These are phyloP conservation scores for Aethina tumida DNA, from an alignment of 1,140 invertebrate species.

Conservation along the genomic window DNA sequence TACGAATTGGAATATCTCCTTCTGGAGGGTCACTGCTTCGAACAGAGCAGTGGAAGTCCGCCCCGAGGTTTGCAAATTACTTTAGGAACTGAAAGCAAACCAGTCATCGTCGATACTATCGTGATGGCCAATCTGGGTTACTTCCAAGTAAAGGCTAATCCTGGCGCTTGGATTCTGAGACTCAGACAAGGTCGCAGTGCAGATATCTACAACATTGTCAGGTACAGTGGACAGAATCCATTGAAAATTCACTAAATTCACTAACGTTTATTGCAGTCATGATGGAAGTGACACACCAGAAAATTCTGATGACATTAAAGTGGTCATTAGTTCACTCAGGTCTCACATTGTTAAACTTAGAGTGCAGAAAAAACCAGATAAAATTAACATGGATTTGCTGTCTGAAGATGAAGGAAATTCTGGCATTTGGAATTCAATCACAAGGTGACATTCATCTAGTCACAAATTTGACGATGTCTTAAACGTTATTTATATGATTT, in stretches of 20 bases:
- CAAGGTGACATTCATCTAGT: slow-evolving; percentile 51
- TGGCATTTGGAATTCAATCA: slow-evolving; percentile 90
- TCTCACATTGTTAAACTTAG: slow-evolving; percentile 86
- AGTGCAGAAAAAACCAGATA: slow-evolving; percentile 84
- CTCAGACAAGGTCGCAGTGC: slow-evolving; percentile 83
- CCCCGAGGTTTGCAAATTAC: slow-evolving; percentile 94
- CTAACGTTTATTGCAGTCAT: slow-evolving; percentile 43
- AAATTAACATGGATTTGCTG: slow-evolving; percentile 73
- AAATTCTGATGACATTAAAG: slow-evolving; percentile 62
- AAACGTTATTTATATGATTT: slow-evolving; percentile 11
- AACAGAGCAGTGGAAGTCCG: slow-evolving; percentile 81
- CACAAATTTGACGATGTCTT: neutral
- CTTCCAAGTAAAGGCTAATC: slow-evolving; percentile 96
- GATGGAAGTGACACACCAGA: slow-evolving; percentile 63
- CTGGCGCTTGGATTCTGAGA: slow-evolving; percentile 86
- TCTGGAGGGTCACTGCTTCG: slow-evolving; percentile 95
- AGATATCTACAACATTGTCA: slow-evolving; percentile 85
- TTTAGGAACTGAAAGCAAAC: slow-evolving; percentile 72
- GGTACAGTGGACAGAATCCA: slow-evolving; percentile 33
- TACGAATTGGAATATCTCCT: slow-evolving; percentile 89
- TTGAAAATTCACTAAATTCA: neutral
- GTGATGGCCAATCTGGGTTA: slow-evolving; percentile 99
- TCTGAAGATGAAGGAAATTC: slow-evolving; percentile 62
- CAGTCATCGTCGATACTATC: slow-evolving; percentile 87
- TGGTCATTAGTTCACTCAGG: slow-evolving; percentile 79